Evolutionary conservation across 2,888 invertebrate genomes (phyloP).

Genomic region (Molanna angustata): DNA sequence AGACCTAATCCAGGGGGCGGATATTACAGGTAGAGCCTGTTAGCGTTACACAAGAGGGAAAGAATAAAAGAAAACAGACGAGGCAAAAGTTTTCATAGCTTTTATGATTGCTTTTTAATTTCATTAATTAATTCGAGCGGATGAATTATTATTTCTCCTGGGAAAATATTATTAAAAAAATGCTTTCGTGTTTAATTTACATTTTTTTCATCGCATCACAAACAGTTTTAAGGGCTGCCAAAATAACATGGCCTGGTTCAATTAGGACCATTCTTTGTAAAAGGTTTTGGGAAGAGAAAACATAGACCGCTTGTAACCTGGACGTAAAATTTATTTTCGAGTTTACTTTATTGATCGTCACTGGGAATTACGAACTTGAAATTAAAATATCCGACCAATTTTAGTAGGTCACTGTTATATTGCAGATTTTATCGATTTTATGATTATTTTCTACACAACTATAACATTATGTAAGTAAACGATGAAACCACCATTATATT

Average conservation of each 20-base stretch:
- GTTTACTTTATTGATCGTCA: too few species aligned
- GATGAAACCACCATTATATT: too few species aligned
- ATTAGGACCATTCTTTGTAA: too few species aligned
- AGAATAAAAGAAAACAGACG: conserved; percentile 20
- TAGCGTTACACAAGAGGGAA: conserved; percentile 14
- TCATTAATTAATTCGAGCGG: conserved; percentile 28
- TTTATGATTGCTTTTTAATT: conserved; percentile 31
- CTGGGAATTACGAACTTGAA: too few species aligned
- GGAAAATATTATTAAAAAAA: conserved; percentile 12
- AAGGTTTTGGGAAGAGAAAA: too few species aligned
- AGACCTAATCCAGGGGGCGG: conserved; percentile 12
- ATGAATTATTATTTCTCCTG: conserved; percentile 12
- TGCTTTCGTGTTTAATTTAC: not conserved
- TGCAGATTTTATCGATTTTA: too few species aligned
- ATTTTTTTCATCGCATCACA: not conserved
- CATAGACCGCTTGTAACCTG: too few species aligned
- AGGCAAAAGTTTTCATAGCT: conserved; percentile 17
- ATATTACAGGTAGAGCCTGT: conserved; percentile 22
- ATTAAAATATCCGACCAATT: too few species aligned
- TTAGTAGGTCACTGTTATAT: too few species aligned
- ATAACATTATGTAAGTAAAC: too few species aligned
- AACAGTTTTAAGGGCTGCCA: not conserved
- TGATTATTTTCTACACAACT: too few species aligned
- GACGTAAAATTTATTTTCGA: too few species aligned
- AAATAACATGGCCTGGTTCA: not conserved